Conservation (phyloP, 1,140 invertebrate genomes). For the Scaptomyza graminum region DNA sequence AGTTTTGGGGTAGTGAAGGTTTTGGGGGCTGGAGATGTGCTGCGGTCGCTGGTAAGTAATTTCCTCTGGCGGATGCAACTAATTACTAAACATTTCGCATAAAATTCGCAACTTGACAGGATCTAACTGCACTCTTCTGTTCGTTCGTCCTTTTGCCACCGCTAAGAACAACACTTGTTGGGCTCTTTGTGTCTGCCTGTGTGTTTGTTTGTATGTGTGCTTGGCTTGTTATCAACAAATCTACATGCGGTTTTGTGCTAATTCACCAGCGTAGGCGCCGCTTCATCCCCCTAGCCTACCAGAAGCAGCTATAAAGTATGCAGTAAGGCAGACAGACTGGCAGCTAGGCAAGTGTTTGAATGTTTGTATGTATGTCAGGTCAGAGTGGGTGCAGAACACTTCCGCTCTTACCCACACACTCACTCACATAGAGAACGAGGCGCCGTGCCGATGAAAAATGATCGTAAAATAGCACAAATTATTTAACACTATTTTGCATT, state of each 20-base stretch:
- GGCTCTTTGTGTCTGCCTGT: slow-evolving; percentile 4
- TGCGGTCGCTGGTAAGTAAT: slow-evolving; percentile 66
- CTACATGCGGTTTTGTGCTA: slow-evolving; percentile 76
- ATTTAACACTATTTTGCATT: slow-evolving; percentile 80
- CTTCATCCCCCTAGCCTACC: slow-evolving; percentile 21
- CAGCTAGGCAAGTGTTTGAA: neutral
- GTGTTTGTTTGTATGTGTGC: slow-evolving; percentile 14
- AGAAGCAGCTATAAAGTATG: slow-evolving; percentile 62
- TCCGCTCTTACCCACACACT: slow-evolving; percentile 48
- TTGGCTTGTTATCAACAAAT: slow-evolving; percentile 76
- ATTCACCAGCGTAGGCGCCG: slow-evolving; percentile 53
- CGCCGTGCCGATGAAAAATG: slow-evolving; percentile 55
- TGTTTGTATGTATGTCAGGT: neutral
- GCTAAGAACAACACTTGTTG: slow-evolving; percentile 25
- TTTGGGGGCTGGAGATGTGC: neutral
- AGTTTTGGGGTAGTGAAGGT: neutral
- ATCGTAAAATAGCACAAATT: slow-evolving; percentile 74
- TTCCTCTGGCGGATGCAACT: slow-evolving; percentile 80
- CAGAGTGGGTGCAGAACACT: slow-evolving; percentile 32
- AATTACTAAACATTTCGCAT: slow-evolving; percentile 83
- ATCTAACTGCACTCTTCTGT: slow-evolving; percentile 59
- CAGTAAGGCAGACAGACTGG: slow-evolving; percentile 31
- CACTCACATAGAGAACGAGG: slow-evolving; percentile 14
- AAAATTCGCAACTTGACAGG: slow-evolving; percentile 80
- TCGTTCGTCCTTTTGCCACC: slow-evolving; percentile 41